Conservation (phyloP, 1,140 invertebrate species). For the Cyclargus thomasi region DNA sequence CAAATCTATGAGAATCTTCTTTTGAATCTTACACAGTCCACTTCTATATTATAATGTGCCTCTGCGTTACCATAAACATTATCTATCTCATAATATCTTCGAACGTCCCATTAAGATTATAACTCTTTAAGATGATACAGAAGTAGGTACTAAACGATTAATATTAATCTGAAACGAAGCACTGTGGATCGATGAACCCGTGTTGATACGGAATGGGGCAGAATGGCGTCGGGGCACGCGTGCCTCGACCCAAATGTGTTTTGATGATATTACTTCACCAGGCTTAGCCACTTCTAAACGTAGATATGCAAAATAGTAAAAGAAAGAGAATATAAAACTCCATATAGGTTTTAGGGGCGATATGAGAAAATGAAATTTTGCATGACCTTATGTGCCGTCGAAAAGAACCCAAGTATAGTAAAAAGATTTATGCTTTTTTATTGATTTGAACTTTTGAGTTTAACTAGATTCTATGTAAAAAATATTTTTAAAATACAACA, state of each 20-base stretch:
- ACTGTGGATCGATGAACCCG: neutral
- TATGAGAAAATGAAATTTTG: no score
- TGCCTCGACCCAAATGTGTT: conserved; percentile 5
- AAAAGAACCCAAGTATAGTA: no score
- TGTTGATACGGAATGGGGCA: neutral
- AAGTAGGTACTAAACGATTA: neutral
- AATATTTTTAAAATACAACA: no score
- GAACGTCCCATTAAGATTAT: conserved; percentile 1
- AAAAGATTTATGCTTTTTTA: no score
- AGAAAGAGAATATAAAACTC: no score
- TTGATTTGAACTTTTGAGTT: no score
- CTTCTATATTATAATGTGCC: neutral
- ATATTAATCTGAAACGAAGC: neutral
- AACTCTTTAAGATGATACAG: neutral
- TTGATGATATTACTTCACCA: no score
- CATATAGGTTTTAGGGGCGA: no score
- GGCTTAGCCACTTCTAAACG: no score
- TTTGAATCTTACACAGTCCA: neutral
- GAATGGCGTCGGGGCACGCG: neutral
- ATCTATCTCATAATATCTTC: neutral
- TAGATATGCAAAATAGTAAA: no score
- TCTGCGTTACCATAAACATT: neutral
- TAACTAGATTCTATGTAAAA: no score
- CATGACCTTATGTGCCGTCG: no score
- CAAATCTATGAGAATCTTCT: neutral